Percentiles rank a stretch among this genome's conserved stretches.
phyloP scores from a whole-genome alignment of 2,888 invertebrate species.

The Teinopalpus imperialis region DNA sequence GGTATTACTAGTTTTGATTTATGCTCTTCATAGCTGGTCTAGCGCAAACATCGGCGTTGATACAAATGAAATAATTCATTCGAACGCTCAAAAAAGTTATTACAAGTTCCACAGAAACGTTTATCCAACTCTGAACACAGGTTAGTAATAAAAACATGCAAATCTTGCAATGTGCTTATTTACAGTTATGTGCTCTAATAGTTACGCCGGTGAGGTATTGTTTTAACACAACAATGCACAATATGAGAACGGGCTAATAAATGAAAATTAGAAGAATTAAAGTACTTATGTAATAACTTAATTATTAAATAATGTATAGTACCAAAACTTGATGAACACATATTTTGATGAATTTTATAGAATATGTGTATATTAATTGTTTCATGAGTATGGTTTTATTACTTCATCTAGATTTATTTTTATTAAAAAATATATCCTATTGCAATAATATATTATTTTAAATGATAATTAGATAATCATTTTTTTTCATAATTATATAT shows the following conservation, averaged over 20 bases:
- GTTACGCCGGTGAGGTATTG: constrained; percentile 42
- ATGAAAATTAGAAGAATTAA: background rate
- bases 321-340: no score
- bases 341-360: no score
- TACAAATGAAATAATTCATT: constrained; percentile 36
- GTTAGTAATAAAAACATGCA: constrained; percentile 40
- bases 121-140: constrained; percentile 64
- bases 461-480: no score
- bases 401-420: no score
- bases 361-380: no score
- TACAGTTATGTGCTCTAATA: constrained; percentile 43
- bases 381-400: no score
- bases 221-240: constrained; percentile 8
- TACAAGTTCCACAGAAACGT: constrained; percentile 63
- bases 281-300: no score
- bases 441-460: no score
- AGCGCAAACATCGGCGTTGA: constrained; percentile 59
- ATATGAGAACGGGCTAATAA: background rate
- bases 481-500: no score
- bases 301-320: no score
- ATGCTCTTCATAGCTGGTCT: constrained; percentile 83
- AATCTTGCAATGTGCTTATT: constrained; percentile 18
- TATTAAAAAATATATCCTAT: no score
- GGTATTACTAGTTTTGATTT: constrained; percentile 82
- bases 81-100: constrained; percentile 43